Evolutionary conservation across 1,140 invertebrate genomes (phyloP).

Genomic region (Elysia chlorotica): DNA sequence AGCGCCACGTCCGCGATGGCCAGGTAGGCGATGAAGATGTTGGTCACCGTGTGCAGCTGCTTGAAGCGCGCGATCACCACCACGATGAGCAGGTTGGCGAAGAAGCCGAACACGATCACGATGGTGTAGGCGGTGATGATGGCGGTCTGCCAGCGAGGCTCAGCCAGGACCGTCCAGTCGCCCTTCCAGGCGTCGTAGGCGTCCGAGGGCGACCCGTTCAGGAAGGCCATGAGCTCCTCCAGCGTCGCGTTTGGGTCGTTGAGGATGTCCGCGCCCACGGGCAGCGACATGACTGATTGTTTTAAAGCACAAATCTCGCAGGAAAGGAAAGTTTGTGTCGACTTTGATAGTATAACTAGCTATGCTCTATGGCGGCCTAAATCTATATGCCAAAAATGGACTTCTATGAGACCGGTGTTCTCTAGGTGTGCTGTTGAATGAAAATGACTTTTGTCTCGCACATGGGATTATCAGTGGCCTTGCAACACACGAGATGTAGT

Average conservation of each 20-base stretch:
- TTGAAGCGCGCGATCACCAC: slow-evolving; percentile 85
- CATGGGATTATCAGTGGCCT: too few relatives aligned
- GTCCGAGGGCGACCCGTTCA: neutral
- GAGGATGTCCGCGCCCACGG: neutral
- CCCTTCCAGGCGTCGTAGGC: slow-evolving; percentile 25
- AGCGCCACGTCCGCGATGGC: slow-evolving; percentile 94
- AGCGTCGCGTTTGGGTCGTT: slow-evolving; percentile 20
- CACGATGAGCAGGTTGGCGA: slow-evolving; percentile 85
- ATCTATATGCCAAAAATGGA: too few relatives aligned
- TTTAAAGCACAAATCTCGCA: too few relatives aligned
- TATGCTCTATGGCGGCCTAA: too few relatives aligned
- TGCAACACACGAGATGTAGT: too few relatives aligned
- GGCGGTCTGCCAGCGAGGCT: slow-evolving; percentile 42
- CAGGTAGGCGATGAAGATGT: slow-evolving; percentile 95
- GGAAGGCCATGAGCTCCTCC: slow-evolving; percentile 15
- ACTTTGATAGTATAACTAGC: too few relatives aligned
- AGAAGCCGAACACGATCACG: slow-evolving; percentile 56
- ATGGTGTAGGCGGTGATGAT: slow-evolving; percentile 54
- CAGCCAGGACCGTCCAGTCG: slow-evolving; percentile 38
- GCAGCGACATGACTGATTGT: neutral
- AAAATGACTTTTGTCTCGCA: too few relatives aligned
- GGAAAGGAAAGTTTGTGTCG: too few relatives aligned
- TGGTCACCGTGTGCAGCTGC: slow-evolving; percentile 96
- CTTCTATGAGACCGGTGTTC: too few relatives aligned
- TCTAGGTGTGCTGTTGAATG: too few relatives aligned